Conservation (phyloP, 1,140 invertebrate genomes). For the Orussus abietinus region DNA sequence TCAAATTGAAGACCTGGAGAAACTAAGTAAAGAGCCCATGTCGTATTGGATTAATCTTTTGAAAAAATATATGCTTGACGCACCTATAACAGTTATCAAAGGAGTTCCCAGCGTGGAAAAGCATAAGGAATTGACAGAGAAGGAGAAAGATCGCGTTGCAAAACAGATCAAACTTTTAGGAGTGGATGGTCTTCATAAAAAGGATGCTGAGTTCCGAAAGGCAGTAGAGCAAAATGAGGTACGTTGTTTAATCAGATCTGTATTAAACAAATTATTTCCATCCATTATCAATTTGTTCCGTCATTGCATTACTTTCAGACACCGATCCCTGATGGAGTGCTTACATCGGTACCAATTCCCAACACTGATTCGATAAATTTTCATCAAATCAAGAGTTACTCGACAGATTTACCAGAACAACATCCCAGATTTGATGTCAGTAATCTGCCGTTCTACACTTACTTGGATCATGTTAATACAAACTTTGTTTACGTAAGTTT, state of each 20-base stretch:
- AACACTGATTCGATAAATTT: conserved; percentile 65
- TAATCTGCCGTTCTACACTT: conserved; percentile 69
- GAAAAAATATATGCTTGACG: conserved; percentile 66
- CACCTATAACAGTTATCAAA: conserved; percentile 53
- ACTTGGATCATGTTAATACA: conserved; percentile 75
- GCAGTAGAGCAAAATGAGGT: conserved; percentile 77
- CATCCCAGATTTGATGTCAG: conserved; percentile 61
- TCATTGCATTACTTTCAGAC: conserved; percentile 46
- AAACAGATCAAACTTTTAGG: conserved; percentile 64
- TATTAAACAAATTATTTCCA: conserved; percentile 7
- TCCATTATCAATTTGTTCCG: conserved; percentile 2
- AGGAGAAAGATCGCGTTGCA: conserved; percentile 66
- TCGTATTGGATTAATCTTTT: conserved; percentile 72
- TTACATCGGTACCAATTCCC: conserved; percentile 69
- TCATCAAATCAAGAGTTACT: conserved; percentile 62
- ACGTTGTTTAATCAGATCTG: conserved; percentile 17
- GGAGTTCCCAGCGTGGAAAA: conserved; percentile 59
- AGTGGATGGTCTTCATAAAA: conserved; percentile 63
- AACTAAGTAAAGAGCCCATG: conserved; percentile 60
- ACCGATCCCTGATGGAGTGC: conserved; percentile 62
- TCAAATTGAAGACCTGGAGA: conserved; percentile 61
- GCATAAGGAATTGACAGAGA: conserved; percentile 58
- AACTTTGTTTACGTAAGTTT: conserved; percentile 81
- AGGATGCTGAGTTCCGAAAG: conserved; percentile 59
- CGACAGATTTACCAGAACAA: conserved; percentile 48